Evolutionary conservation across 2,888 invertebrate species (phyloP).

Genomic region (Gonocerus acuteangulatus): DNA sequence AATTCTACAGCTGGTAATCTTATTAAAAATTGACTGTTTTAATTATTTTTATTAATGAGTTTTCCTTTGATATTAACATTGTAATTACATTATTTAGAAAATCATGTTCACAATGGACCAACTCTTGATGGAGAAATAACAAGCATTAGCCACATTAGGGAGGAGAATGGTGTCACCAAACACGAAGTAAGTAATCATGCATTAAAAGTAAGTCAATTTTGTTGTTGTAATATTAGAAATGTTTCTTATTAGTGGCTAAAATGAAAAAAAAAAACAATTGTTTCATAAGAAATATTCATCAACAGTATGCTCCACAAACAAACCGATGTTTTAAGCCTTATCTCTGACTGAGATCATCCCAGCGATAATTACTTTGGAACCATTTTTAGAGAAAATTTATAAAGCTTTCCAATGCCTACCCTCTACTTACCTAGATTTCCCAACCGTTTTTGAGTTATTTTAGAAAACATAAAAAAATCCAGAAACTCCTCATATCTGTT

Average conservation of each 20-base stretch:
- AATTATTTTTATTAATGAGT: not conserved
- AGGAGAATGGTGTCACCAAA: conserved; percentile 27
- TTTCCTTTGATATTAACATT: not conserved
- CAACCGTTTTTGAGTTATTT: too few species aligned
- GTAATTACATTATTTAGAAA: not conserved
- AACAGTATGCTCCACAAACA: too few species aligned
- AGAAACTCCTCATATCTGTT: too few species aligned
- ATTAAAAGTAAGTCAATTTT: not conserved
- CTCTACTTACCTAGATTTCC: too few species aligned
- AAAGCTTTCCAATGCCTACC: too few species aligned
- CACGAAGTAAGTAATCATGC: conserved; percentile 28
- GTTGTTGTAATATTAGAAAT: not conserved
- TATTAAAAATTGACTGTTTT: not conserved
- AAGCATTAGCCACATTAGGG: conserved; percentile 26
- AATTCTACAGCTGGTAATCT: conserved; percentile 45
- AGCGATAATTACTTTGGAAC: too few species aligned
- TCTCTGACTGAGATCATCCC: too few species aligned
- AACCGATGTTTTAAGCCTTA: too few species aligned
- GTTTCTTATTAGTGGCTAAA: not conserved
- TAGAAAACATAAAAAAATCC: too few species aligned
- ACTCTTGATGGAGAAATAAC: conserved; percentile 22
- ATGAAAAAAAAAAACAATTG: not conserved
- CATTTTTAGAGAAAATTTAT: too few species aligned
- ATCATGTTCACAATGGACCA: conserved; percentile 5
- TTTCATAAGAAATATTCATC: not conserved